Base-by-base conservation (phyloP, 2,113 vertebrate genomes). In the Pterophyllum scalare region DNA sequence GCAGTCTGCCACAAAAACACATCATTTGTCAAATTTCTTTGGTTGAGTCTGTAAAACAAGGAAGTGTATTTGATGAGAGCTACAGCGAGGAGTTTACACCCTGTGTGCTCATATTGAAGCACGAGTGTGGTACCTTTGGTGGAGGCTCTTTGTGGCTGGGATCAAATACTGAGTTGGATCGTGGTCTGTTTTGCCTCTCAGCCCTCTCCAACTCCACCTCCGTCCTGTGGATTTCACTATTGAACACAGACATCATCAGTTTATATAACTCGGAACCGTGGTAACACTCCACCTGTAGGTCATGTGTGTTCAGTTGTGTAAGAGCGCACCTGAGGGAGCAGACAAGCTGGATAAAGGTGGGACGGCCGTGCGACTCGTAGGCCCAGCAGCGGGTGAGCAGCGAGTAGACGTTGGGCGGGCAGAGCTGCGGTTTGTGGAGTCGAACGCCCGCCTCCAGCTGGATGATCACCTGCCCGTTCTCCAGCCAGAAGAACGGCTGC, bases 401-500 rank as follows among this genome's bases (percentile, higher is more conserved):
- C 82, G 96, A 96, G 96, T 98, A 99, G 85, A 99, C 92, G 40
- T 94, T 95, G 2, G 97, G 97, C 11, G 98, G 98, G 91, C 98
- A 99, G 77, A 91, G 95, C 64, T 96, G 95, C 2, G 98, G 98
- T 94, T 97, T 98, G 19, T 97, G 97, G 83, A 99, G 95, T 57
- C 98, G 95, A 74, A 97, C 93, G 1, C 98, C 98, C 0, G 96
- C 96, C 93, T 99, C 98, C 59, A 99, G 97, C 60, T 98, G 96
- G 80, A 96, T 96, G 75, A 99, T 99, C 93, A 99, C 98, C 70
- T 99, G 98, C 2, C 98, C 97, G 90, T 99, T 99, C 92, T 99
- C 99, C 94, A 99, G 95, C 79, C 98, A 99, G 93, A 97, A 98
- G 91, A 99, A 99, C 2, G 98, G 98, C 95, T 99, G 99, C 89